phyloP scores from a whole-genome alignment of 2,888 invertebrate species.

The Meloe dianella region DNA sequence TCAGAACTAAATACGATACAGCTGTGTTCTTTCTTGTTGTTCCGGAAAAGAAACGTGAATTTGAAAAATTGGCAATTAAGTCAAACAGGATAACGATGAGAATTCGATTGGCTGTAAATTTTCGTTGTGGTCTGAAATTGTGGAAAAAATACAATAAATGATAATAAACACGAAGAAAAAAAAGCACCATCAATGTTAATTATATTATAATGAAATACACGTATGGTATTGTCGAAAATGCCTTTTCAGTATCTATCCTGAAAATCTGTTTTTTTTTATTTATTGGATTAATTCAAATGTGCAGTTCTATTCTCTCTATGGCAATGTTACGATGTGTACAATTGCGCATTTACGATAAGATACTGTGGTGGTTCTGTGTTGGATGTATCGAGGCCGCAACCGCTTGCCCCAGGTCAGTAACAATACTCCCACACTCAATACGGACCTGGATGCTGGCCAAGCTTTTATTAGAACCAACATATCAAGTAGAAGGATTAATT shows the following conservation, averaged over 20 bases:
- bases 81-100: background rate
- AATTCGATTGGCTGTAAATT: background rate
- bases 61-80: background rate
- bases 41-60: background rate
- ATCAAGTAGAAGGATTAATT: background rate
- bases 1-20: background rate
- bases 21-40: background rate
- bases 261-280: background rate
- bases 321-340: constrained; percentile 55
- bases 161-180: background rate
- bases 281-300: background rate
- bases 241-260: background rate
- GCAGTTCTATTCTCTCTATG: background rate
- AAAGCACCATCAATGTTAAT: background rate
- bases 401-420: constrained; percentile 39
- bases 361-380: constrained; percentile 29
- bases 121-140: background rate
- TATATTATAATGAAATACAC: background rate
- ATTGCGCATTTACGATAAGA: constrained; percentile 57
- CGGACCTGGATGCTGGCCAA: constrained; percentile 32
- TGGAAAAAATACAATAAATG: background rate
- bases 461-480: background rate
- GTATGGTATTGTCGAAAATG: background rate
- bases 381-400: constrained; percentile 29
- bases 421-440: constrained; percentile 30